Base-by-base conservation (phyloP, 2,888 invertebrate genomes). In the Lacanobia oleracea region DNA sequence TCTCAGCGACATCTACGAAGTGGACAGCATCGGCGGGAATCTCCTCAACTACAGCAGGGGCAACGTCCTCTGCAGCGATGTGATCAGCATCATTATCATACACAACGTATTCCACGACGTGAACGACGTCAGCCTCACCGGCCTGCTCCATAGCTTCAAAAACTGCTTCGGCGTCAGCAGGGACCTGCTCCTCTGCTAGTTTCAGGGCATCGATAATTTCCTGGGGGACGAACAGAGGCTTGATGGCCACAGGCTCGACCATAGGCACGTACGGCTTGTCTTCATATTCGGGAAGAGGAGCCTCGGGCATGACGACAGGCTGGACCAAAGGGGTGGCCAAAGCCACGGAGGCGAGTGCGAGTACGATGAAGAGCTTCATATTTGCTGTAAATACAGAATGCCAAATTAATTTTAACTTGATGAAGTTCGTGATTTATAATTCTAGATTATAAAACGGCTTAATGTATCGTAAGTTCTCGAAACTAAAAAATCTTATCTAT, bases 351-450 rank as follows among this genome's bases (percentile, higher is more conserved):
- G 94, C 68, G 23, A 94, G 87, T 21, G 93, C 89, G 54, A 94
- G 81, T 14, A 86, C 88, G 62, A 94, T 79, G 12, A 95, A 27
- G n/a, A 91, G 65, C 85, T 92, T 94, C 95, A 95, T 95, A 57
- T 66, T 79, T 92, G 75, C 92, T 93, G 90, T 64, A 91, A 92
- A 61, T 27, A 68, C 59, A 74, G 82, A 67, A 65, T 1, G 10
- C 33, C 56, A n/a, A 21, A 27, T 3, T 60, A 12, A 63, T 43
- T 9, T 21, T 43, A 37, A 14, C 33, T 8, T 50, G 5, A 40
- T 48, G 45, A 27, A 45, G 21, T 33, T 48, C 21, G 21, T 53
- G 43, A 21, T 51, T 4, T 45, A 23, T 45, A 16, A 63, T 48
- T 56, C 23, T 33, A 27, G 33, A 56, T 74, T 69, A 51, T 50